Conservation (phyloP, 2,797 vertebrate species). For the Cyprinella venusta region DNA sequence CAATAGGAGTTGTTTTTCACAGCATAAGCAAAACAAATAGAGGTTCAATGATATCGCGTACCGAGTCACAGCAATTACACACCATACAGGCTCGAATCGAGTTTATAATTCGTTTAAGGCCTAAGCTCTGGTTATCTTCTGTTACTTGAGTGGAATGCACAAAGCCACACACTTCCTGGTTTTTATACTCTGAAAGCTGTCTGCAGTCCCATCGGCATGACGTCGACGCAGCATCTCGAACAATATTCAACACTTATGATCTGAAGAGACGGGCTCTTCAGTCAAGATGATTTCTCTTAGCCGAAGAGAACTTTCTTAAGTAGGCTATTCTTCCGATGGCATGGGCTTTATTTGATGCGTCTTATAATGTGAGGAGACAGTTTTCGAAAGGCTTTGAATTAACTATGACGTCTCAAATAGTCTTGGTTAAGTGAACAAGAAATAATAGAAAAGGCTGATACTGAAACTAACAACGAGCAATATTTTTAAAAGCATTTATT, state of each 20-base stretch:
- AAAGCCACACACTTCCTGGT: conserved; percentile 45
- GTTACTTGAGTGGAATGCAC: conserved; percentile 53
- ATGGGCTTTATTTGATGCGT: conserved; percentile 36
- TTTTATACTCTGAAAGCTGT: conserved; percentile 45
- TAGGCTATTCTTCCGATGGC: conserved; percentile 47
- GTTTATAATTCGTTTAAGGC: conserved; percentile 69
- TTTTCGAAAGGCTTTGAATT: conserved; percentile 39
- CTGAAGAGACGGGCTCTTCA: conserved; percentile 68
- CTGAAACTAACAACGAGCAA: neutral
- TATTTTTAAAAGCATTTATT: neutral
- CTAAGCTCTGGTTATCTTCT: conserved; percentile 73
- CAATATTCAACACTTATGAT: conserved; percentile 70
- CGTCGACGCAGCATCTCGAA: conserved; percentile 69
- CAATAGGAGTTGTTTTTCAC: conserved; percentile 83
- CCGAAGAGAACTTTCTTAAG: conserved; percentile 51
- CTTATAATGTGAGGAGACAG: conserved; percentile 38
- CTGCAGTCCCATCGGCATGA: conserved; percentile 52
- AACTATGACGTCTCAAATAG: conserved; percentile 5
- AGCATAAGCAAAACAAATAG: conserved; percentile 81
- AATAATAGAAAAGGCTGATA: neutral
- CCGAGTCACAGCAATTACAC: conserved; percentile 63
- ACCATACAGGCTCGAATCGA: conserved; percentile 66
- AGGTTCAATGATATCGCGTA: conserved; percentile 55
- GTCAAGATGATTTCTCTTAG: conserved; percentile 52
- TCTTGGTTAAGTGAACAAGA: neutral